Conservation (phyloP, 2,113 vertebrate species). For the Spilogale gracilis region DNA sequence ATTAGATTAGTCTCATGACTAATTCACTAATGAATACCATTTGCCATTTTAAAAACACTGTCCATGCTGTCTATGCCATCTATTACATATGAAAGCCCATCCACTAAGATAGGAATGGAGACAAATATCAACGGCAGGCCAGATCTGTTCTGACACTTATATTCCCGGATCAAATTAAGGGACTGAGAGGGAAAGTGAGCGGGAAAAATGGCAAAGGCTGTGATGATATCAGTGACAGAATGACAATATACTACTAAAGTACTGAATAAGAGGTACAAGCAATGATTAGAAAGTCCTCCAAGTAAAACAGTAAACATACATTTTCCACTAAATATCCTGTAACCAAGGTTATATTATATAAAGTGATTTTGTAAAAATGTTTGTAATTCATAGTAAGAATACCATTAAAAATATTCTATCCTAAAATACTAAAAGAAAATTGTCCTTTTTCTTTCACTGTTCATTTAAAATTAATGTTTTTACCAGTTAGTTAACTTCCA, state of each 20-base stretch:
- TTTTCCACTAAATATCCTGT: slow-evolving; percentile 20
- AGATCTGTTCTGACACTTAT: slow-evolving; percentile 14
- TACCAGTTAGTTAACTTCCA: slow-evolving; percentile 43
- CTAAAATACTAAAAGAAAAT: slow-evolving; percentile 38
- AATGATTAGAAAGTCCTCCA: slow-evolving; percentile 35
- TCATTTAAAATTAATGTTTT: slow-evolving; percentile 60
- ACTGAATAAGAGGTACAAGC: slow-evolving; percentile 14
- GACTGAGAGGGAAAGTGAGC: neutral
- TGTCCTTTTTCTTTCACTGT: slow-evolving; percentile 33
- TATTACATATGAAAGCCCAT: slow-evolving; percentile 32
- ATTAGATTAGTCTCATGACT: slow-evolving; percentile 39
- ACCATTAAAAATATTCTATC: slow-evolving; percentile 48
- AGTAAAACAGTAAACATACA: slow-evolving; percentile 34
- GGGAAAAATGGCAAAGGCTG: slow-evolving; percentile 50
- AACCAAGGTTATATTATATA: slow-evolving; percentile 49
- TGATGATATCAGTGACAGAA: neutral
- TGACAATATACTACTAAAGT: neutral
- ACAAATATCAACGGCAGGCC: slow-evolving; percentile 28
- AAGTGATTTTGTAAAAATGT: slow-evolving; percentile 54
- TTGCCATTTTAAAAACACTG: neutral
- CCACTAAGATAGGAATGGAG: neutral
- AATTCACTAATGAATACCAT: slow-evolving; percentile 50
- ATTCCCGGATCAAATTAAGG: neutral
- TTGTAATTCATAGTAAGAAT: slow-evolving; percentile 40
- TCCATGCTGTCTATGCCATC: neutral